Conservation (phyloP, 2,113 vertebrate species). For the Capreolus pygargus region DNA sequence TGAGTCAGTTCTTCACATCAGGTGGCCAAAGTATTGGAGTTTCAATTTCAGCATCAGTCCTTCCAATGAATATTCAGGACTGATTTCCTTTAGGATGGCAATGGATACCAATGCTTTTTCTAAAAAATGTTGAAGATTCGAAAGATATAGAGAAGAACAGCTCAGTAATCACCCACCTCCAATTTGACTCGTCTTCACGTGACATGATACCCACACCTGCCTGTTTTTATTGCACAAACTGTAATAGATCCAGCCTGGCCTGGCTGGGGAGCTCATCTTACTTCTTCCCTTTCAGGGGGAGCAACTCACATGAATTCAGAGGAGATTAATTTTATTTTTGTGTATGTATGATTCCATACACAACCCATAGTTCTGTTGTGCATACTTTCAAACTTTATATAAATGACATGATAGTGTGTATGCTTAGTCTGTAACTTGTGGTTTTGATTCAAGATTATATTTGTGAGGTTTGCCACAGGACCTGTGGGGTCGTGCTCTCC, state of each 20-base stretch:
- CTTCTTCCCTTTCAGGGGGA: not conserved
- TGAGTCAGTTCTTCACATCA: not conserved
- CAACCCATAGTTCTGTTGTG: not conserved
- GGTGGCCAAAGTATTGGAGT: not conserved
- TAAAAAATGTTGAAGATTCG: not conserved
- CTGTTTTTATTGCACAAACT: not conserved
- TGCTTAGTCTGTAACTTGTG: not conserved
- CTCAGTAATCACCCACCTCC: not conserved
- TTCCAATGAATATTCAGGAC: not conserved
- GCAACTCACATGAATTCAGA: not conserved
- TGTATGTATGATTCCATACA: accelerated
- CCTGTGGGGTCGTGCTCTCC: not conserved
- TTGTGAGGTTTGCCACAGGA: not conserved
- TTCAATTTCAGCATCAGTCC: not conserved
- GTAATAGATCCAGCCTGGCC: not conserved
- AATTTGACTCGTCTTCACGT: not conserved
- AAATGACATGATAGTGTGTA: not conserved
- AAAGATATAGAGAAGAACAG: not conserved
- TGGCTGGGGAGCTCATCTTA: not conserved
- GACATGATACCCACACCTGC: not conserved
- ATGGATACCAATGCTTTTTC: not conserved
- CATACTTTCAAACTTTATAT: not conserved
- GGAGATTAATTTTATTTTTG: not conserved
- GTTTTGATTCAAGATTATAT: not conserved
- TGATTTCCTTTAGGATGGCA: not conserved